These are phyloP conservation scores for Drosophila tropicalis DNA, from an alignment of 1,140 invertebrate species.

Conservation along the genomic window DNA sequence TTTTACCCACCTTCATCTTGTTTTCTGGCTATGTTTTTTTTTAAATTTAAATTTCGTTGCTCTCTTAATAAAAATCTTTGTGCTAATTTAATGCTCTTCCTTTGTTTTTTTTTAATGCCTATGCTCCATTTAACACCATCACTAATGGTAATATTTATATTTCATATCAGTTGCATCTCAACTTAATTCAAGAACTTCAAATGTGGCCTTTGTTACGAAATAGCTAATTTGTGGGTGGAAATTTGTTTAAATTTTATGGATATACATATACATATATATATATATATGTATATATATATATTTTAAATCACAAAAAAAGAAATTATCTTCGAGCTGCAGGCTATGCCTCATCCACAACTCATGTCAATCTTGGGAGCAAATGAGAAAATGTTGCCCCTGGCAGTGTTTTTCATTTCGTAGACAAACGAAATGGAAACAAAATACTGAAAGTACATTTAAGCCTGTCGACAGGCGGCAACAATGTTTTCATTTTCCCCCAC, in stretches of 20 bases:
- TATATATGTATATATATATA: neutral
- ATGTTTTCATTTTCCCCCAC: conserved; percentile 8
- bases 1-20: neutral
- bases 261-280: neutral
- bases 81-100: neutral
- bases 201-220: no score
- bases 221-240: no score
- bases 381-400: conserved; percentile 5
- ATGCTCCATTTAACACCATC: no score
- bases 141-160: no score
- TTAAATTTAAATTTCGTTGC: conserved; percentile 35
- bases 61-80: neutral
- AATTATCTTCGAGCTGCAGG: neutral
- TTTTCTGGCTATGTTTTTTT: conserved; percentile 37
- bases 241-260: neutral
- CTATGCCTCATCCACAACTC: neutral
- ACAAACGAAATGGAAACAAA: conserved; percentile 13
- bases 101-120: neutral
- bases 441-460: conserved; percentile 33
- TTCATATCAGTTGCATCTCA: no score
- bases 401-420: neutral
- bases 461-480: conserved; percentile 28
- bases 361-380: conserved; percentile 1
- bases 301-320: neutral
- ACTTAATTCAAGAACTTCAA: no score